These are phyloP conservation scores for Hemiscyllium ocellatum DNA, from an alignment of 2,113 vertebrate genomes.

Conservation along the genomic window DNA sequence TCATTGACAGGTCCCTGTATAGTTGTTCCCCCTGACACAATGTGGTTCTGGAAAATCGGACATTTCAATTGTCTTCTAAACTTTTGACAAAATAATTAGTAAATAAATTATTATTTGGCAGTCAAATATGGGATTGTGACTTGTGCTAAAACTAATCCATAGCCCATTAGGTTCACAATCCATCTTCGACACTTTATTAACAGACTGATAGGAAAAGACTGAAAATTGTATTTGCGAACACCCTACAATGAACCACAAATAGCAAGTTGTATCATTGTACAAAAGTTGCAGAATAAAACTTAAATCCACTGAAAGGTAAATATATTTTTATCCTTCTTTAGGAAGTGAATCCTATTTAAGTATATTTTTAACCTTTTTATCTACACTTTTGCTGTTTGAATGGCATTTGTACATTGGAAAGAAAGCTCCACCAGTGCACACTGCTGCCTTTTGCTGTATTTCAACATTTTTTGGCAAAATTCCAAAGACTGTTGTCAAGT, in stretches of 20 bases:
- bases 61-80: background rate
- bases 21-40: background rate
- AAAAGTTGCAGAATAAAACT: background rate
- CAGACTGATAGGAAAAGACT: background rate
- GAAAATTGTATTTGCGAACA: background rate
- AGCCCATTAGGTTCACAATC: background rate
- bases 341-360: background rate
- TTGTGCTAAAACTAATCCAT: background rate
- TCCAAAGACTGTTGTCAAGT: background rate
- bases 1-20: no score
- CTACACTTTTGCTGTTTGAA: background rate
- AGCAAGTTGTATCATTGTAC: no score
- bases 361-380: background rate
- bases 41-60: background rate
- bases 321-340: background rate
- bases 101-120: background rate
- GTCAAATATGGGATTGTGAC: background rate
- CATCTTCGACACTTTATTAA: background rate
- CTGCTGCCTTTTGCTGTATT: background rate
- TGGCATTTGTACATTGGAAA: background rate
- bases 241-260: no score
- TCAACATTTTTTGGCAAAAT: background rate
- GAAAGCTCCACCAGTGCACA: background rate
- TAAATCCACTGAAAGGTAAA: background rate
- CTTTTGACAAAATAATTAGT: background rate